A percentile compares a stretch with the other conserved stretches of the same genome.
Conservation (phyloP, 2,113 vertebrate genomes). For the Echinops telfairi region DNA sequence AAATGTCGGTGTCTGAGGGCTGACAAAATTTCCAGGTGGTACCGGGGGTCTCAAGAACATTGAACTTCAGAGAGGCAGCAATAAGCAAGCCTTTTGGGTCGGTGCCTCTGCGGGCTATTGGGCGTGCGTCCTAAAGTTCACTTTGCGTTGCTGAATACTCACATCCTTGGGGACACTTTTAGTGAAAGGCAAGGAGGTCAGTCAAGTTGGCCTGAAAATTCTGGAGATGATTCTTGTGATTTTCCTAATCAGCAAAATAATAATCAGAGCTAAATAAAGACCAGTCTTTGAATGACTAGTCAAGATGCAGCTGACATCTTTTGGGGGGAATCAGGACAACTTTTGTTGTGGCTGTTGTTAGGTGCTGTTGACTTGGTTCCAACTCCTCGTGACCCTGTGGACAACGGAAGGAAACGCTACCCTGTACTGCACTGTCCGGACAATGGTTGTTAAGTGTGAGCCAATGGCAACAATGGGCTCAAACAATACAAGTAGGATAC, state of each 20-base stretch:
- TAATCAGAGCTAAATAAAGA: conserved; percentile 15
- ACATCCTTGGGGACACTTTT: background rate
- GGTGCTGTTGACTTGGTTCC: no score
- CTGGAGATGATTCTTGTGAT: background rate
- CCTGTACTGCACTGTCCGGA: no score
- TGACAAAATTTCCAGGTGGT: background rate
- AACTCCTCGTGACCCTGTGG: no score
- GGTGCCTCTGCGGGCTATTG: background rate
- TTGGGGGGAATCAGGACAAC: background rate
- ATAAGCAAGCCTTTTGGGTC: background rate
- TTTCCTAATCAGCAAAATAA: conserved; percentile 36
- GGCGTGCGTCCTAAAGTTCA: background rate
- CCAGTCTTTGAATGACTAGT: background rate
- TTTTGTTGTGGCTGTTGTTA: no score
- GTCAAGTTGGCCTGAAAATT: background rate
- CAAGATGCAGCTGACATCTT: background rate
- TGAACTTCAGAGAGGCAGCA: background rate
- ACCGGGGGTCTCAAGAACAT: no score
- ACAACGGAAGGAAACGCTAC: no score
- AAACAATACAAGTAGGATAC: background rate
- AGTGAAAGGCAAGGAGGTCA: background rate
- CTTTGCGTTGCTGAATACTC: background rate
- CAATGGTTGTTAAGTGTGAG: no score
- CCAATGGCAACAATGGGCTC: no score
- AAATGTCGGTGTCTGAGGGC: background rate